These are phyloP conservation scores for Drosophila mercatorum DNA, from an alignment of 2,888 invertebrate genomes.

Conservation along the genomic window DNA sequence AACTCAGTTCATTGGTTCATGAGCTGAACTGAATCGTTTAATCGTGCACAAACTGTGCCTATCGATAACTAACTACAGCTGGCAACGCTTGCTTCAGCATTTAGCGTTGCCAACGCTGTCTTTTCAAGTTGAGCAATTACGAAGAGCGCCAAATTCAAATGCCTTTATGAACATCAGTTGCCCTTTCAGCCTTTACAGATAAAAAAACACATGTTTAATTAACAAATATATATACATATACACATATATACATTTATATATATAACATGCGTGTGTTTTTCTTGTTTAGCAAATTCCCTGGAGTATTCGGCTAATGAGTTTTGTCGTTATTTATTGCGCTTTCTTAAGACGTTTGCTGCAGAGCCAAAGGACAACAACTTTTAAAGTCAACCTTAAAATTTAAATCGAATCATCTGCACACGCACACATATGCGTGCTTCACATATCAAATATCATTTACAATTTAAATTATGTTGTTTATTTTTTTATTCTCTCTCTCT, in stretches of 20 bases:
- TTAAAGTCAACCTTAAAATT: conserved; percentile 42
- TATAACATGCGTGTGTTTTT: conserved; percentile 25
- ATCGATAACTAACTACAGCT: neutral
- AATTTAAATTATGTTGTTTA: conserved; percentile 14
- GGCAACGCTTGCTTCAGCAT: neutral
- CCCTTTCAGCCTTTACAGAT: no score
- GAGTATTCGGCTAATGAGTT: conserved; percentile 37
- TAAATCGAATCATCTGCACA: conserved; percentile 37
- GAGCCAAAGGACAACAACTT: neutral
- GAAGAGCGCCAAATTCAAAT: conserved; percentile 32
- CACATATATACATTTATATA: neutral
- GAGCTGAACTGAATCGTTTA: neutral
- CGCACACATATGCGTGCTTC: conserved; percentile 48
- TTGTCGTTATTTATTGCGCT: conserved; percentile 29
- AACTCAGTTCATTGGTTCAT: neutral
- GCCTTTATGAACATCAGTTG: neutral
- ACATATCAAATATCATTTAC: conserved; percentile 71
- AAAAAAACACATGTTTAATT: conserved; percentile 30
- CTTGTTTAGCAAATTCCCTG: conserved; percentile 13
- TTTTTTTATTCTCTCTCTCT: neutral
- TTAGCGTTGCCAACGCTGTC: neutral
- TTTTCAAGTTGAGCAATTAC: neutral
- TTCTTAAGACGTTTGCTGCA: conserved; percentile 8
- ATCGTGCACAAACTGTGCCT: neutral
- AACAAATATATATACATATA: conserved; percentile 5